Evolutionary conservation across 2,797 vertebrate species (phyloP).

Genomic region (Rhinophrynus dorsalis): DNA sequence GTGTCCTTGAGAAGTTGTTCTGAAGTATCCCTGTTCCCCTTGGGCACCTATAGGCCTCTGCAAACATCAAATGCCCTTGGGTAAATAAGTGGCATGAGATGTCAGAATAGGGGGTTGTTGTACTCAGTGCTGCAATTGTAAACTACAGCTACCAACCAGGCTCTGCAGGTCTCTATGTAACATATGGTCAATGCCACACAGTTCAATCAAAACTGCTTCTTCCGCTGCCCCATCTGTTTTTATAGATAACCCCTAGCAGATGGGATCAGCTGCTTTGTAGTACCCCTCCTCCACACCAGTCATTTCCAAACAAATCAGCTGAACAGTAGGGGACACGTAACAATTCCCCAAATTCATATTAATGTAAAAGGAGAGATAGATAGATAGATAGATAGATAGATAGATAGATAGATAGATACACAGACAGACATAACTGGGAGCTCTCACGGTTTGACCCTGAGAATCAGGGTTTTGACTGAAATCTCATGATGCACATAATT

Average conservation of each 20-base stretch:
- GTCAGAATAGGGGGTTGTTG: neutral
- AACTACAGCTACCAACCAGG: constrained; percentile 27
- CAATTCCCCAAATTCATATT: no score
- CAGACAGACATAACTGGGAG: no score
- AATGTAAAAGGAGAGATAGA: no score
- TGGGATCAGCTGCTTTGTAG: neutral
- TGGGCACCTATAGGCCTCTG: constrained; percentile 20
- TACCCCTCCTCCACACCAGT: neutral
- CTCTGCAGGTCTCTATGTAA: constrained; percentile 17
- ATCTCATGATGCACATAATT: no score
- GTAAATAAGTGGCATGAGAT: constrained; percentile 11
- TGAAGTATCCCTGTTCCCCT: neutral
- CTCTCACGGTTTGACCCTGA: no score
- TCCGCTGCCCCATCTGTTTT: constrained; percentile 23
- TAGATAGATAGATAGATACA: no score
- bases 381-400: no score
- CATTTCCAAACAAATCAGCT: no score
- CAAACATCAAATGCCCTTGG: constrained; percentile 17
- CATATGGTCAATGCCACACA: constrained; percentile 34
- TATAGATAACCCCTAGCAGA: neutral
- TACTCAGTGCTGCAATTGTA: constrained; percentile 9
- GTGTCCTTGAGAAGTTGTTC: constrained; percentile 32
- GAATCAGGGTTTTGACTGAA: no score
- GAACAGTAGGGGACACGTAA: no score
- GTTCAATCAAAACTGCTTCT: constrained; percentile 23